These are phyloP conservation scores for Hermaeophaga mercurialis DNA, from an alignment of 2,888 invertebrate genomes.

Conservation along the genomic window DNA sequence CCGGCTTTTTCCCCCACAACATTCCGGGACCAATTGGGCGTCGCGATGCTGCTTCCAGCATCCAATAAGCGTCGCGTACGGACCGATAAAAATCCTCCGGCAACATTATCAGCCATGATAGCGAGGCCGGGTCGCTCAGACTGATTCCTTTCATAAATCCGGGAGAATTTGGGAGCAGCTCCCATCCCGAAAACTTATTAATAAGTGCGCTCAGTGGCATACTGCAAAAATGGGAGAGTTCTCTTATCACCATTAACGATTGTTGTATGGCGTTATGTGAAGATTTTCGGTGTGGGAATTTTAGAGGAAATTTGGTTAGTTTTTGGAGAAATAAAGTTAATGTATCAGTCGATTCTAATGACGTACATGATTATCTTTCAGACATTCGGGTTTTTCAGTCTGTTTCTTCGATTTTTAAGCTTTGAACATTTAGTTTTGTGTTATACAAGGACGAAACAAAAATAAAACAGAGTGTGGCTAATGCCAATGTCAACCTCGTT, in stretches of 20 bases:
- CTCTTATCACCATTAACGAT: too few relatives aligned
- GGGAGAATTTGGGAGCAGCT: constrained; percentile 40
- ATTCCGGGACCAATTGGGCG: constrained; percentile 61
- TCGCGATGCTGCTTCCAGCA: constrained; percentile 55
- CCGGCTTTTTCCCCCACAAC: constrained; percentile 58
- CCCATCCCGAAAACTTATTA: constrained; percentile 37
- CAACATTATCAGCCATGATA: constrained; percentile 60
- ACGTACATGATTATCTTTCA: too few relatives aligned
- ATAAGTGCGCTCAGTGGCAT: constrained; percentile 47
- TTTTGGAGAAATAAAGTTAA: too few relatives aligned
- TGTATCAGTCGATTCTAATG: too few relatives aligned
- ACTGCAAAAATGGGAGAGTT: constrained; percentile 11
- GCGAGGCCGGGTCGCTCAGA: constrained; percentile 53
- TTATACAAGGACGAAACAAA: constrained; percentile 1
- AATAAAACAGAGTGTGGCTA: constrained; percentile 3
- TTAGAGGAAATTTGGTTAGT: too few relatives aligned
- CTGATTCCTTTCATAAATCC: constrained; percentile 54
- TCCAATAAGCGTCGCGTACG: constrained; percentile 55
- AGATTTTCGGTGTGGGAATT: too few relatives aligned
- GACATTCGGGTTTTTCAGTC: too few relatives aligned
- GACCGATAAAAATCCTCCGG: constrained; percentile 60
- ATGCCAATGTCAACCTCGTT: constrained; percentile 6
- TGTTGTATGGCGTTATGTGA: too few relatives aligned
- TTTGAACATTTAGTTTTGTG: too few relatives aligned
- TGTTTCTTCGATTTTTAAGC: too few relatives aligned